Base-by-base conservation (phyloP, 2,797 vertebrate genomes). In the Fratercula arctica region DNA sequence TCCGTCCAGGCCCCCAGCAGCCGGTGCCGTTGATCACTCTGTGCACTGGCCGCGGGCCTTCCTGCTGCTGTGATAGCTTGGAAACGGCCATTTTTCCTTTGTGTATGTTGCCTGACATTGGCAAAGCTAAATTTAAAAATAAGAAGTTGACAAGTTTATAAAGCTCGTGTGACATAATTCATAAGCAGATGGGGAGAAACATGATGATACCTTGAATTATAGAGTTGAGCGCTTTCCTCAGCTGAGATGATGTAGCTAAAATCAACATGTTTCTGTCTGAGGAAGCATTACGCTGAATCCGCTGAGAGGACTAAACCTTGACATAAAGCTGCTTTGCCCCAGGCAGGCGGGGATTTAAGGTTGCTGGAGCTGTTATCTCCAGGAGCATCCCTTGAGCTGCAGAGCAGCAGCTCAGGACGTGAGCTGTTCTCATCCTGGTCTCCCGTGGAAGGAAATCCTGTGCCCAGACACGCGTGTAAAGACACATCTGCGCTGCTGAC, bases 81-180 rank as follows among this genome's bases (percentile, higher is more conserved):
- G 75, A 72, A 74, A 57, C 1, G 11, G 50, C 90, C 21, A 0
- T 61, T 63, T 80, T 16, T 26, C 67, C 89, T 73, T 61, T 75
- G 61, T 33, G 53, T 21, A 6, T 10, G 19, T 37, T 61, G 61
- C 69, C 79, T 92, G 89, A 81, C 61, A 5, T 5, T 75, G 79
- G 66, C 77, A 87, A 86, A 76, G 66, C 93, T 85, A 37, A 66
- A 89, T 93, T 87, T 87, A 87, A 87, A 92, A 91, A 51, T 17
- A 66, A 72, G 69, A 39, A 23, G 54, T 78, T 89, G 79, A 80
- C 61, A 63, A 66, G 78, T 87, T 69, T 94, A 26, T 83, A 84
- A 94, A 85, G 91, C 80, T 81, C 35, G 1, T 6, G 5, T 48
- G 79, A 48, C 46, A 51, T 87, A 91, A 89, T 85, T 91, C 61